A percentile compares a stretch with the other conserved stretches of the same genome.
These are phyloP conservation scores for Potamarius usumacintae DNA, from an alignment of 2,113 vertebrate genomes.

Conservation along the genomic window DNA sequence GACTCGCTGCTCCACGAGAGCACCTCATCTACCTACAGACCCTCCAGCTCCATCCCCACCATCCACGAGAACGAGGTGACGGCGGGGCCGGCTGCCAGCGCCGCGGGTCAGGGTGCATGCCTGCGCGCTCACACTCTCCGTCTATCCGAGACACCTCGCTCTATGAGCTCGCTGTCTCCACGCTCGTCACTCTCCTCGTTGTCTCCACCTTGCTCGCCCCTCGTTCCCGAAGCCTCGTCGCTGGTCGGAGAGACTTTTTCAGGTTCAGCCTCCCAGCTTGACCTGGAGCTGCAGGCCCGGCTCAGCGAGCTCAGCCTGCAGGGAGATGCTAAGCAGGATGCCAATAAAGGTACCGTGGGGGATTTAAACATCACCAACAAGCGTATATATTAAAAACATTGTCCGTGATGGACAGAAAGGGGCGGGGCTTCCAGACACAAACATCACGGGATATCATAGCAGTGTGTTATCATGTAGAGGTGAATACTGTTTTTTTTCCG, in stretches of 20 bases:
- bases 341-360: conserved; percentile 62
- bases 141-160: conserved; percentile 86
- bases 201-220: conserved; percentile 91
- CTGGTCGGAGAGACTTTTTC: conserved; percentile 81
- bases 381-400: not conserved
- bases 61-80: conserved; percentile 90
- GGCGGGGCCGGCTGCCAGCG: conserved; percentile 27
- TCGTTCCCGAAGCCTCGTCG: conserved; percentile 79
- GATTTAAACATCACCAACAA: not conserved
- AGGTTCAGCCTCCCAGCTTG: conserved; percentile 77
- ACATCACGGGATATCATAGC: too few species aligned
- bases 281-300: conserved; percentile 79
- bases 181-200: conserved; percentile 94
- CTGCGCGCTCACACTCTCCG: conserved; percentile 78
- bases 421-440: not conserved
- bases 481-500: not conserved
- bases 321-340: conserved; percentile 58
- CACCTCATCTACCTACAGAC: conserved; percentile 77
- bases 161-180: conserved; percentile 88
- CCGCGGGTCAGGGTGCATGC: conserved; percentile 25
- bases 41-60: conserved; percentile 91
- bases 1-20: conserved; percentile 88
- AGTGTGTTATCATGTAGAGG: too few species aligned
- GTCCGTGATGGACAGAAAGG: not conserved
- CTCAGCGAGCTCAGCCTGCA: conserved; percentile 79